Conservation (phyloP, 2,113 vertebrate species). For the Microtus montanus region DNA sequence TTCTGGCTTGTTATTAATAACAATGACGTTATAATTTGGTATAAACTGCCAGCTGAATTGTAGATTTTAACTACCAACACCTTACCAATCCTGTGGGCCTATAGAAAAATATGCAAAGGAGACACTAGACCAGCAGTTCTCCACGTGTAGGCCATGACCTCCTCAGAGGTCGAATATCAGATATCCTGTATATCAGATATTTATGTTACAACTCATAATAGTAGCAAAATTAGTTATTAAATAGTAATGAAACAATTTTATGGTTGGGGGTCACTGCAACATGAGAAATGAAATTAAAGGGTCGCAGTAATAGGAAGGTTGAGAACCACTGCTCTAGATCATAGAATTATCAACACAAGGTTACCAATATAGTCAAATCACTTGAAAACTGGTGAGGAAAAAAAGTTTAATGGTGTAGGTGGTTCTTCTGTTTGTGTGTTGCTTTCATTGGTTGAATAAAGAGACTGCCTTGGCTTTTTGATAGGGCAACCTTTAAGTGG, state of each 20-base stretch:
- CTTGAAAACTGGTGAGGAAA: neutral
- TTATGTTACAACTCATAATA: neutral
- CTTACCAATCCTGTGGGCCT: neutral
- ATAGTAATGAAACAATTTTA: neutral
- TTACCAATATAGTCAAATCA: neutral
- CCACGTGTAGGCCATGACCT: neutral
- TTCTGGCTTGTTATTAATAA: constrained; percentile 45
- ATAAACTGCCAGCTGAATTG: neutral
- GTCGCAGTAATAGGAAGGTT: neutral
- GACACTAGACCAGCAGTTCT: neutral
- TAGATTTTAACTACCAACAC: neutral
- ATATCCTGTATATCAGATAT: neutral
- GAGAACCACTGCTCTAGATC: neutral
- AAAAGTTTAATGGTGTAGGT: neutral
- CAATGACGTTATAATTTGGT: neutral
- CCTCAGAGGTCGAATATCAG: neutral
- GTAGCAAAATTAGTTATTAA: neutral
- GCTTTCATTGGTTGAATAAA: too few relatives aligned
- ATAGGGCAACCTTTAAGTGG: too few relatives aligned
- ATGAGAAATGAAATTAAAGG: neutral
- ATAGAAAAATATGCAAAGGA: neutral
- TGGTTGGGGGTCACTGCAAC: neutral
- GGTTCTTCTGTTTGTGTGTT: too few relatives aligned
- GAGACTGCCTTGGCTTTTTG: too few relatives aligned
- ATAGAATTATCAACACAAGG: neutral